Conservation (phyloP, 2,888 invertebrate genomes). For the Cheilosia variabilis region DNA sequence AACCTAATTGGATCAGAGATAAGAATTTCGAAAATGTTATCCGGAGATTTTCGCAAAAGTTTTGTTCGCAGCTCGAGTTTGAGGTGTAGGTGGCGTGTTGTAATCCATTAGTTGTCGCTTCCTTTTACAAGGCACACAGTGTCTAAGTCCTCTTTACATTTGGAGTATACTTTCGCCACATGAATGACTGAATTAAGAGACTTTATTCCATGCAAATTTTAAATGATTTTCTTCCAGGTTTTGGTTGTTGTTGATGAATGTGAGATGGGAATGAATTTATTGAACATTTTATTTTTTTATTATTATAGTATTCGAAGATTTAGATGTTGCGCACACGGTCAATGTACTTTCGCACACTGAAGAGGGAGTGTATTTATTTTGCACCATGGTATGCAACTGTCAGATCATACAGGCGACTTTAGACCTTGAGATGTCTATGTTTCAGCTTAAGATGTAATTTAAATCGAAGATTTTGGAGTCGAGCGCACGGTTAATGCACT, state of each 20-base stretch:
- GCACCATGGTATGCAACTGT: too few relatives aligned
- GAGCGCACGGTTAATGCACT: neutral
- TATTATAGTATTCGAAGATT: too few relatives aligned
- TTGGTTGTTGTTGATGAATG: conserved; percentile 16
- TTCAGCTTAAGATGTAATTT: neutral
- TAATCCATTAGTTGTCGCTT: conserved; percentile 58
- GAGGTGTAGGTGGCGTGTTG: conserved; percentile 12
- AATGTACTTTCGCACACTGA: neutral
- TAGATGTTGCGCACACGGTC: neutral
- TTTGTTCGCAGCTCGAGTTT: conserved; percentile 18
- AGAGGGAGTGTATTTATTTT: too few relatives aligned
- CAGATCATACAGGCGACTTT: too few relatives aligned
- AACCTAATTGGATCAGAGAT: conserved; percentile 72
- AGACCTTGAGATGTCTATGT: too few relatives aligned
- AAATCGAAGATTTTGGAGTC: neutral
- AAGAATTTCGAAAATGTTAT: conserved; percentile 72
- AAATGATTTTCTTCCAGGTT: conserved; percentile 36
- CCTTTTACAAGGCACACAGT: conserved; percentile 16
- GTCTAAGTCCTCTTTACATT: conserved; percentile 12
- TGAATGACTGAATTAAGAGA: conserved; percentile 32
- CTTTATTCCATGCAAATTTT: conserved; percentile 50
- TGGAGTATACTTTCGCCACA: conserved; percentile 41
- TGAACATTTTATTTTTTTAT: neutral
- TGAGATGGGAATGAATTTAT: neutral
- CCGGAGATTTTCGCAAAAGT: conserved; percentile 57